Percentiles rank a stretch among this genome's conserved stretches.
Conservation (phyloP, 2,888 invertebrate species). For the Smittia sp. region DNA sequence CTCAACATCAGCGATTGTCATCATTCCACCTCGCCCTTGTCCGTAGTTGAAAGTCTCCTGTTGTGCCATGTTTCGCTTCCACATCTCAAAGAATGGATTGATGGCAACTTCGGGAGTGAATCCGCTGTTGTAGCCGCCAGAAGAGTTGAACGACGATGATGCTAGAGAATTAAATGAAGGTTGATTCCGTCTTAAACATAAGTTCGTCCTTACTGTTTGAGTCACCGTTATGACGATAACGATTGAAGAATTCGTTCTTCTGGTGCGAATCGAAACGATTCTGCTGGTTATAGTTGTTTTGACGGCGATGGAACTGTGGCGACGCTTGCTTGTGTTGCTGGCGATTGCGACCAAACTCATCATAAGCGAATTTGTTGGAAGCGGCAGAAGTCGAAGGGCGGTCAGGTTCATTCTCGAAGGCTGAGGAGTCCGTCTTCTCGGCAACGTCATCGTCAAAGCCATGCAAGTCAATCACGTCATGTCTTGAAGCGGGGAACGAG, state of each 20-base stretch:
- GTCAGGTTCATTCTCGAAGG: background rate
- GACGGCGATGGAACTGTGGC: background rate
- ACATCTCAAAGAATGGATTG: conserved; percentile 25
- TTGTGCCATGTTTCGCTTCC: background rate
- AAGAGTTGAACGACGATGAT: background rate
- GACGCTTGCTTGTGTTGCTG: no score
- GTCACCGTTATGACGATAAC: background rate
- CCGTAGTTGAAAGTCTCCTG: background rate
- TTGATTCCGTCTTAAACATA: background rate
- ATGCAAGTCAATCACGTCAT: conserved; percentile 31
- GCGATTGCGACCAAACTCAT: background rate
- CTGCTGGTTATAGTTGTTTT: no score
- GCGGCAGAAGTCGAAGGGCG: background rate
- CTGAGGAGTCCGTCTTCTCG: background rate
- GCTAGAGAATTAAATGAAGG: background rate
- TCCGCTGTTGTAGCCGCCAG: background rate
- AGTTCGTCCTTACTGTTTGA: background rate
- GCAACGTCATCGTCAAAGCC: conserved; percentile 28
- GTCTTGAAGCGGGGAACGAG: conserved; percentile 4
- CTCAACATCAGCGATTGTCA: background rate
- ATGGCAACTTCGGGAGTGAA: background rate
- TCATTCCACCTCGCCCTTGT: background rate
- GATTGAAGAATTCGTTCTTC: no score
- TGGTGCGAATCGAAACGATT: no score
- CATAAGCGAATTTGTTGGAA: background rate